These are phyloP conservation scores for Empidonax traillii DNA, from an alignment of 2,113 vertebrate genomes.

Conservation along the genomic window DNA sequence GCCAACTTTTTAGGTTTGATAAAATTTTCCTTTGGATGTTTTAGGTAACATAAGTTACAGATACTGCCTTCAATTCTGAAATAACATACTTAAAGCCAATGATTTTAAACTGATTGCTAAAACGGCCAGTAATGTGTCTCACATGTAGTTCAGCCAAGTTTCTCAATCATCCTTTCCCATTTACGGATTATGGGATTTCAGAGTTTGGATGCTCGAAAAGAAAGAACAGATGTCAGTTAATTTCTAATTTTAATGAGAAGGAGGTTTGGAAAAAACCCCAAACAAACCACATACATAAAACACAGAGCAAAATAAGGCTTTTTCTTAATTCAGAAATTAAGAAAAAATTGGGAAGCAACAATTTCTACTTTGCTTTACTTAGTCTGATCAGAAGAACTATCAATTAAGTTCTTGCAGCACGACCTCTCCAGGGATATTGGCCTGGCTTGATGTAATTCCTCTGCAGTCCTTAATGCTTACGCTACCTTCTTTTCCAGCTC, in stretches of 20 bases:
- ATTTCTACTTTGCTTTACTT: neutral
- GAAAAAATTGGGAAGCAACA: neutral
- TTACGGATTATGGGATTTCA: slow-evolving; percentile 23
- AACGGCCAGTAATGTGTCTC: neutral
- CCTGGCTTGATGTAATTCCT: neutral
- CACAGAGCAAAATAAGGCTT: neutral
- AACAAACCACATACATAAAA: neutral
- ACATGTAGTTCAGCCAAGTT: neutral
- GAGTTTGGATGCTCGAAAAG: neutral
- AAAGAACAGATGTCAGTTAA: neutral
- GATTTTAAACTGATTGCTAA: neutral
- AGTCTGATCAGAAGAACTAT: neutral
- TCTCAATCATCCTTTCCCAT: neutral
- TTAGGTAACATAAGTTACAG: neutral
- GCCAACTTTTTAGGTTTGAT: neutral
- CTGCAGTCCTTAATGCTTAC: neutral
- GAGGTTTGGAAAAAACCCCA: neutral
- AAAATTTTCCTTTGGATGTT: neutral
- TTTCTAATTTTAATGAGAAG: neutral
- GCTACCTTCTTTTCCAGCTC: neutral
- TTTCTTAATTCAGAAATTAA: neutral
- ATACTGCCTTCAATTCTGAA: neutral
- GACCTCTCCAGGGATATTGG: neutral
- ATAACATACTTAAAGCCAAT: neutral
- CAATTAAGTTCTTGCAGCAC: neutral